Evolutionary conservation across 2,888 invertebrate species (phyloP), one percentile per base, ranked within the genome.

Genomic region (Acheta domesticus): DNA sequence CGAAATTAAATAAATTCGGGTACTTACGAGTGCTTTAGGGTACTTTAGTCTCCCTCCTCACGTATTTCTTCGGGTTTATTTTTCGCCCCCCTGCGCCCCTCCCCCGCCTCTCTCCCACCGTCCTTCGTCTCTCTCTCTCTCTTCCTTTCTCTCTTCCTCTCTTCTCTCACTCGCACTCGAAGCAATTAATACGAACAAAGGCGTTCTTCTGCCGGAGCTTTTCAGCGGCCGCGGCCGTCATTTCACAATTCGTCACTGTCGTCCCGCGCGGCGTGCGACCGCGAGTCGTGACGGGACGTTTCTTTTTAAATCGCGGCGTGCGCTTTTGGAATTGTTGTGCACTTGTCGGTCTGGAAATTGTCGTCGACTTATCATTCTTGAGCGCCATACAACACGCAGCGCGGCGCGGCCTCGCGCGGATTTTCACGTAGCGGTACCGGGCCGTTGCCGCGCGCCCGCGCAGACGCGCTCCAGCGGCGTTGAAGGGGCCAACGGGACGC

Each of bases 191-290:
- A 62, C 36, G 62, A 62, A 62, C 62, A 62, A 62, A 19, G 62
- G 62, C 62, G 62, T 62, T 62, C 62, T 62, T 36, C 36, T 36
- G 36, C 8, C 62, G 62, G 16, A 14, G 62, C 62, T 62, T 62
- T 62, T 62, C 62, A 62, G n/a, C 62, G 16, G 36, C 36, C 62
- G n/a, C 62, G 19, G 62, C n/a, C n/a, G 62, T 62, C 62, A n/a
- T n/a, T 62, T 62, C 62, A 62, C 62, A 62, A 62, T 62, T 62
- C 62, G 62, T 62, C 62, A 62, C 62, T 62, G 62, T 62, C 62
- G n/a, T n/a, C n/a, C 62, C 62, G 62, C 62, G n/a, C 62, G 14
- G 62, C 16, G 62, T 62, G 62, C 62, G 14, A n/a, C 14, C 62
- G 62, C n/a, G 16, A n/a, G 16, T 62, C 62, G 62, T 62, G 62